Base-by-base conservation (phyloP, 2,888 invertebrate genomes). In the Zaprionus bogoriensis region DNA sequence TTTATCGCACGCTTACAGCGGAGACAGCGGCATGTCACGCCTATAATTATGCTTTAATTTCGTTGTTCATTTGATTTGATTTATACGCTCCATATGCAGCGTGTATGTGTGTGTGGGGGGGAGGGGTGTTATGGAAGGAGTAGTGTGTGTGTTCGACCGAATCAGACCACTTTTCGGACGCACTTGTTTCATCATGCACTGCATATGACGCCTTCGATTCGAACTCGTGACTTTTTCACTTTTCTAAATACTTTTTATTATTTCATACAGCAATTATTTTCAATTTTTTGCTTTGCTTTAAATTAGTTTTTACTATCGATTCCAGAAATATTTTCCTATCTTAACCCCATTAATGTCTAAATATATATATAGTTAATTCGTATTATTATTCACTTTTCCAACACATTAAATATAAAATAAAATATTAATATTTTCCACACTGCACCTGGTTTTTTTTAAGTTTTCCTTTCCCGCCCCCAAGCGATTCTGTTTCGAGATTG, bases 21-120 rank as follows among this genome's bases (percentile, higher is more conserved):
- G 36, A 66, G 81, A 84, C 73, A 79, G 63, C 27, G 66, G 67
- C 72, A 53, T 80, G 80, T 84, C 75, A 86, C 84, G 80, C 87
- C 80, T 80, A 54, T 82, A 86, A 87, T 87, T 88, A 80, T 84
- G 78, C 77, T 77, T 76, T 71, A 77, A 84, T 84, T 80, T 75
- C 61, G 69, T 47, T 46, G 57, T 39, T 58, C 41, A 42, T 82
- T 83, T 83, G 57, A 42, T 82, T 83, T 83, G 80, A 81, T 86
- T 81, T 86, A 82, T 75, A 58, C 50, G n/a, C 41, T 27, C 63
- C 68, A 57, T 74, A 67, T 67, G 63, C 57, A 67, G 19, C 12
- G 19, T 22, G 36, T 28, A 12, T 19, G 39, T 20, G 10, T 42
- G 30, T 41, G 28, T 25, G 41, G 22, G 7, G n/a, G n/a, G n/a